Conservation (phyloP, 2,113 vertebrate genomes). For the Octodon degus region DNA sequence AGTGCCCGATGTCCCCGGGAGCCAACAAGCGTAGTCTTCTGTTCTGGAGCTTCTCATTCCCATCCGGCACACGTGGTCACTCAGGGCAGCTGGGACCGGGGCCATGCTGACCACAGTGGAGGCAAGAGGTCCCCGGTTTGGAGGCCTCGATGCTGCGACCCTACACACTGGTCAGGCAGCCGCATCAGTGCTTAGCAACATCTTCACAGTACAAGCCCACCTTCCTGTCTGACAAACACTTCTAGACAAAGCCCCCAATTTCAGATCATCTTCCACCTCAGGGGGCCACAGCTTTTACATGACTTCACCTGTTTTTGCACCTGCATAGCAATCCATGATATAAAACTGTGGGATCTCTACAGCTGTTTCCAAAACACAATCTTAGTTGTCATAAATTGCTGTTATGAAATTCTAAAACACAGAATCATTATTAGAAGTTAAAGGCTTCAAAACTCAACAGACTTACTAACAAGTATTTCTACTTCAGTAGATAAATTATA, state of each 20-base stretch:
- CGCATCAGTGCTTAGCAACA: slow-evolving; percentile 4
- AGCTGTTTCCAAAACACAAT: slow-evolving; percentile 55
- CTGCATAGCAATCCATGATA: slow-evolving; percentile 62
- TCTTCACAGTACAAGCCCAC: slow-evolving; percentile 66
- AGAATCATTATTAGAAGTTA: slow-evolving; percentile 44
- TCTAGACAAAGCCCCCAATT: neutral
- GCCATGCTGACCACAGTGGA: slow-evolving; percentile 75
- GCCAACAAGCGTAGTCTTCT: slow-evolving; percentile 48
- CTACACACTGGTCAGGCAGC: slow-evolving; percentile 38
- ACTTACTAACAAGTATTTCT: slow-evolving; percentile 56
- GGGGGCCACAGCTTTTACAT: slow-evolving; percentile 44
- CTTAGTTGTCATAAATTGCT: slow-evolving; percentile 54
- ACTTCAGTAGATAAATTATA: slow-evolving; percentile 14
- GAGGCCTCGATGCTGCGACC: neutral
- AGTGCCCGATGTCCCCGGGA: slow-evolving; percentile 57
- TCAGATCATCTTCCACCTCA: slow-evolving; percentile 5
- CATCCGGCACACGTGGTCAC: slow-evolving; percentile 75
- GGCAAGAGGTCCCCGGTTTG: neutral
- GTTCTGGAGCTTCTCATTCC: slow-evolving; percentile 69
- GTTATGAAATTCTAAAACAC: slow-evolving; percentile 44
- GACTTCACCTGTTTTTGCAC: slow-evolving; percentile 56
- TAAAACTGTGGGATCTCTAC: slow-evolving; percentile 66
- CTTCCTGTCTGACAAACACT: slow-evolving; percentile 39
- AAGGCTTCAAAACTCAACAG: slow-evolving; percentile 52
- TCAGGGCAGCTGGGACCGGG: slow-evolving; percentile 75